Conservation (phyloP, 2,797 vertebrate genomes). For the Meriones psammophilus region DNA sequence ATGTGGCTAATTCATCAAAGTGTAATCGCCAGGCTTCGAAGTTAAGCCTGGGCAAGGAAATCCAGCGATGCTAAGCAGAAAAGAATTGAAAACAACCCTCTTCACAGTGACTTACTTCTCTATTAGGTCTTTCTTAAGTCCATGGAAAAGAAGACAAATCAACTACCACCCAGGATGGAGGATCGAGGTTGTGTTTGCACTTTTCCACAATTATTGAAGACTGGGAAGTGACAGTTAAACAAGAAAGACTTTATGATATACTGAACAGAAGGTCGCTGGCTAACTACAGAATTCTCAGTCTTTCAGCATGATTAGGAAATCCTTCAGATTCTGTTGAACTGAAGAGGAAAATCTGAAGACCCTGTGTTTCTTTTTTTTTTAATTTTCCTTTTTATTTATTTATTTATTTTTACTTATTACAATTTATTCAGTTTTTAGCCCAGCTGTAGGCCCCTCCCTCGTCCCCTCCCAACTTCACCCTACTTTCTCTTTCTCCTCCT, state of each 20-base stretch:
- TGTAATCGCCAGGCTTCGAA: not conserved
- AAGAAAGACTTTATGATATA: not conserved
- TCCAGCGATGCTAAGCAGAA: not conserved
- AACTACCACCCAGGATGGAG: not conserved
- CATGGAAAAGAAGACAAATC: conserved; percentile 58
- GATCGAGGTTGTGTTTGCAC: not conserved
- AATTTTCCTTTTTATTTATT: too few species aligned
- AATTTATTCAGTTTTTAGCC: too few species aligned
- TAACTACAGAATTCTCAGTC: not conserved
- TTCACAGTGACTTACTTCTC: conserved; percentile 4
- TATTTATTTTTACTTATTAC: too few species aligned
- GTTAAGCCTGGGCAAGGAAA: not conserved
- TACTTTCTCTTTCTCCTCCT: too few species aligned
- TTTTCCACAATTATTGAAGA: conserved; percentile 49
- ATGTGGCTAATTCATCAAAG: conserved; percentile 71
- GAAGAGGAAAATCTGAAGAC: not conserved
- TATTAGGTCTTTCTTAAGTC: conserved; percentile 23
- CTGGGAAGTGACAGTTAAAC: not conserved
- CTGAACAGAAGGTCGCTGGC: not conserved
- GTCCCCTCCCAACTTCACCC: too few species aligned
- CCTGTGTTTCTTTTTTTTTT: not conserved
- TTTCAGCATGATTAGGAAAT: not conserved
- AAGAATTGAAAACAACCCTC: not conserved
- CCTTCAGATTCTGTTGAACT: not conserved
- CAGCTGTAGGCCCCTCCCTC: too few species aligned